phyloP scores from a whole-genome alignment of 2,888 invertebrate genomes.

The Eremobia ochroleuca region DNA sequence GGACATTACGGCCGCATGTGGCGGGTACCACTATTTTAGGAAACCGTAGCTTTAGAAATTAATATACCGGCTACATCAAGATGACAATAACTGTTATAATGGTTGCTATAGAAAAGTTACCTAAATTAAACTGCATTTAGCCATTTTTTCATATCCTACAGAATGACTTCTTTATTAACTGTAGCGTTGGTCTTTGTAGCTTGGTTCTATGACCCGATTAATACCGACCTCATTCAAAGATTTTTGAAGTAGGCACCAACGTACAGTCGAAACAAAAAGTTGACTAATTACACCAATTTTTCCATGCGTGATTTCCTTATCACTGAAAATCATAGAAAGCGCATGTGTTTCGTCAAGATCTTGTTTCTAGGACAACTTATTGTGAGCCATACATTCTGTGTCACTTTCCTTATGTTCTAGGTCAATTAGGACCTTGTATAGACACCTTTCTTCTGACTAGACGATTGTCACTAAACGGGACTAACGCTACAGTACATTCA shows the following conservation, averaged over 20 bases:
- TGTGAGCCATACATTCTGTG: conserved; percentile 41
- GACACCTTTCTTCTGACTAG: conserved; percentile 63
- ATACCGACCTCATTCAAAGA: neutral
- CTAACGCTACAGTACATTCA: conserved; percentile 38
- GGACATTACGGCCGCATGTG: no score
- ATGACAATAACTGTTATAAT: no score
- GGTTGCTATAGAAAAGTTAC: no score
- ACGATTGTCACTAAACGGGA: conserved; percentile 75
- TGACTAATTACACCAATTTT: neutral
- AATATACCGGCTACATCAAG: no score
- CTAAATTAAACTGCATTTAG: neutral
- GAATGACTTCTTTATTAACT: neutral
- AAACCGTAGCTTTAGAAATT: no score
- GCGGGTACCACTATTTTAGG: no score
- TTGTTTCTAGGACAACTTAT: conserved; percentile 29
- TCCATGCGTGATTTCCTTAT: conserved; percentile 1
- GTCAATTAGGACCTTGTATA: conserved; percentile 76
- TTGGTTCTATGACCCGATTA: neutral
- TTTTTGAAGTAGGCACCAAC: neutral
- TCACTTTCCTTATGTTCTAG: conserved; percentile 71
- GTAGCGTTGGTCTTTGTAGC: neutral
- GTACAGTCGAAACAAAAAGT: conserved; percentile 3
- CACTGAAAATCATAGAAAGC: conserved; percentile 25
- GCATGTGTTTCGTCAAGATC: neutral
- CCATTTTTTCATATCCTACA: neutral